Evolutionary conservation across 1,140 invertebrate species (phyloP).

Genomic region (Glossosoma conforme): DNA sequence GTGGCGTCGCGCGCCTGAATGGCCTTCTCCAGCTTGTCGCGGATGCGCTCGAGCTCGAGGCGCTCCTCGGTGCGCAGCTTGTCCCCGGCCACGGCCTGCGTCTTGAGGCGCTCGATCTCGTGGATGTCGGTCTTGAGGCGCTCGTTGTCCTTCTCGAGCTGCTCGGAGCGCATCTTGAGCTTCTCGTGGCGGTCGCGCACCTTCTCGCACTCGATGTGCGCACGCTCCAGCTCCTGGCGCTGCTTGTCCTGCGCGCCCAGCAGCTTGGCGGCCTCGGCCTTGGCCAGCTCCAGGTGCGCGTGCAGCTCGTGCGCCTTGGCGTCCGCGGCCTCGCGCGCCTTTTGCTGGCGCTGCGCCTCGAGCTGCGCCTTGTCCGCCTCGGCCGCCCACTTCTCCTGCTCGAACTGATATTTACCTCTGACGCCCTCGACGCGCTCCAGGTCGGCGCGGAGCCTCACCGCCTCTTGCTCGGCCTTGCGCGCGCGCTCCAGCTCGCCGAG

Average conservation of each 20-base stretch:
- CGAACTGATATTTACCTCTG: slow-evolving; percentile 82
- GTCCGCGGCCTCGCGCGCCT: slow-evolving; percentile 65
- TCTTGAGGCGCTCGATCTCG: slow-evolving; percentile 62
- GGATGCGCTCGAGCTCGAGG: slow-evolving; percentile 73
- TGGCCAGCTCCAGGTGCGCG: slow-evolving; percentile 72
- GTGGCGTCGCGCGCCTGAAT: slow-evolving; percentile 72
- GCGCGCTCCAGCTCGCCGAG: slow-evolving; percentile 70
- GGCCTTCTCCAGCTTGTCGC: slow-evolving; percentile 82
- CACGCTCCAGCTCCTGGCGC: slow-evolving; percentile 68
- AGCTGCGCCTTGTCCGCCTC: slow-evolving; percentile 67
- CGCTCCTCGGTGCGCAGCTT: slow-evolving; percentile 57
- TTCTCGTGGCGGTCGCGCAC: slow-evolving; percentile 79
- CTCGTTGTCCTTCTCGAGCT: slow-evolving; percentile 69
- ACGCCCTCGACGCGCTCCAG: slow-evolving; percentile 69
- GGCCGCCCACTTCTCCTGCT: slow-evolving; percentile 74
- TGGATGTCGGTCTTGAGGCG: slow-evolving; percentile 64
- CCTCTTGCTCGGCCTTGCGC: slow-evolving; percentile 63
- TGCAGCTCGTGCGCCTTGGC: slow-evolving; percentile 72
- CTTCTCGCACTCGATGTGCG: slow-evolving; percentile 82
- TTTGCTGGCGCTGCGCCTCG: slow-evolving; percentile 67
- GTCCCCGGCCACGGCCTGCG: slow-evolving; percentile 56
- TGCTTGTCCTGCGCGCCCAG: slow-evolving; percentile 70
- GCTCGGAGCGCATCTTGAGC: slow-evolving; percentile 63
- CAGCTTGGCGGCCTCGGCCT: slow-evolving; percentile 70
- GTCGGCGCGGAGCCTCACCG: slow-evolving; percentile 61